A percentile compares a stretch with the other conserved stretches of the same genome.
Evolutionary conservation across 2,797 vertebrate species (phyloP).

Genomic region (Saxicola maurus): DNA sequence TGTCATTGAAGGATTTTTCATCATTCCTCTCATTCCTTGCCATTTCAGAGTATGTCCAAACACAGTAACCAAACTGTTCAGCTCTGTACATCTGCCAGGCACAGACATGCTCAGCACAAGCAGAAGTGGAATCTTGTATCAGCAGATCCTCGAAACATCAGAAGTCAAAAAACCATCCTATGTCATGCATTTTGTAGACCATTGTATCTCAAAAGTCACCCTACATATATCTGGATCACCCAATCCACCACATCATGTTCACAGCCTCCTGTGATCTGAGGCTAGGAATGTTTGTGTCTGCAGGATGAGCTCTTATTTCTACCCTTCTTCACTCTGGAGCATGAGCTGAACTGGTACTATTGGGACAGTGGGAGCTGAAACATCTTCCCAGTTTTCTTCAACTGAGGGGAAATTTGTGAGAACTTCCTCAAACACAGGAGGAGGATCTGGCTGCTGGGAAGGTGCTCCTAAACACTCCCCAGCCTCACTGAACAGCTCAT

Average conservation of each 20-base stretch:
- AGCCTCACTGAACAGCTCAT: background rate
- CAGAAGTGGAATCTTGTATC: background rate
- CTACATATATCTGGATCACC: background rate
- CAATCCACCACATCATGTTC: background rate
- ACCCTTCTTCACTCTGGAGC: background rate
- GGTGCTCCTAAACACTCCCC: background rate
- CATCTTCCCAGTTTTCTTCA: background rate
- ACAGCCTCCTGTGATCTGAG: background rate
- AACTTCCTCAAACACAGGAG: background rate
- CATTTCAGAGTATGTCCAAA: background rate
- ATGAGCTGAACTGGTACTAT: rapidly evolving
- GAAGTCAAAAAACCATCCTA: background rate
- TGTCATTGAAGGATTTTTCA: background rate
- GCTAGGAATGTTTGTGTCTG: background rate
- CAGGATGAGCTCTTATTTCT: background rate
- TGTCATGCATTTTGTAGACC: background rate
- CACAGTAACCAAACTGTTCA: background rate
- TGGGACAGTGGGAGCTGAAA: background rate
- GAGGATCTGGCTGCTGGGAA: background rate
- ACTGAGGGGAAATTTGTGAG: background rate
- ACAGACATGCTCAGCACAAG: background rate
- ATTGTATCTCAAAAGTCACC: background rate
- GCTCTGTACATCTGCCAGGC: slow-evolving; percentile 1
- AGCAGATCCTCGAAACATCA: background rate
- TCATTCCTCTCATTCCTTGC: background rate